Evolutionary conservation across 2,113 vertebrate species (phyloP).

Genomic region (Nymphicus hollandicus): DNA sequence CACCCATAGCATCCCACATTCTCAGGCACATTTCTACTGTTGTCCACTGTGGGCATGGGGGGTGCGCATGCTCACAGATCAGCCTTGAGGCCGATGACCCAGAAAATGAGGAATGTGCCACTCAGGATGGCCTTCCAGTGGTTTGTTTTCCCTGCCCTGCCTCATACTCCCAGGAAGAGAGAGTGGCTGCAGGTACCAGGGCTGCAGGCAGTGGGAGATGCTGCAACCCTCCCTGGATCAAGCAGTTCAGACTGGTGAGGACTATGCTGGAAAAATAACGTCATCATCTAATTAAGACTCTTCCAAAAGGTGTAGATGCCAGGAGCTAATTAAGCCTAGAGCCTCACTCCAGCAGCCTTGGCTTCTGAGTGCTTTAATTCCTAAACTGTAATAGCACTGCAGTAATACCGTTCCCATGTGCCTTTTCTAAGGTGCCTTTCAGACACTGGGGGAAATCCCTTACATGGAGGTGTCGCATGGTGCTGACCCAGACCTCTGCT

Average conservation of each 20-base stretch:
- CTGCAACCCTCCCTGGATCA: rapidly evolving
- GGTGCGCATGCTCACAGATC: rapidly evolving
- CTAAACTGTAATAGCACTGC: rapidly evolving
- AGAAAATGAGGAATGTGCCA: background rate
- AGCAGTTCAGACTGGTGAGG: background rate
- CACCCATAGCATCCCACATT: rapidly evolving
- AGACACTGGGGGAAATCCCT: background rate
- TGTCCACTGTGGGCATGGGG: rapidly evolving
- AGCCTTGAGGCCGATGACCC: background rate
- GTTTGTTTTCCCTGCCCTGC: background rate
- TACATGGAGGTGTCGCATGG: rapidly evolving
- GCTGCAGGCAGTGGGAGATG: background rate
- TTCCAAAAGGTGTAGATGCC: background rate
- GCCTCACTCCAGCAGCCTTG: background rate
- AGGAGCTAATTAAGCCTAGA: background rate
- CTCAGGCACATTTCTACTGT: background rate
- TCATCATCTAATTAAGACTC: background rate
- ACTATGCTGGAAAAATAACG: background rate
- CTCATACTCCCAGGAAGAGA: background rate
- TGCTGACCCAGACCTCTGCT: background rate
- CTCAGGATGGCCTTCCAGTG: background rate
- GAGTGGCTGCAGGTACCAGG: rapidly evolving
- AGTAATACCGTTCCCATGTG: rapidly evolving
- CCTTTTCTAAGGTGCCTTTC: background rate
- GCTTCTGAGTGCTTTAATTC: background rate